phyloP scores from a whole-genome alignment of 2,113 vertebrate genomes.

The Fregetta grallaria region DNA sequence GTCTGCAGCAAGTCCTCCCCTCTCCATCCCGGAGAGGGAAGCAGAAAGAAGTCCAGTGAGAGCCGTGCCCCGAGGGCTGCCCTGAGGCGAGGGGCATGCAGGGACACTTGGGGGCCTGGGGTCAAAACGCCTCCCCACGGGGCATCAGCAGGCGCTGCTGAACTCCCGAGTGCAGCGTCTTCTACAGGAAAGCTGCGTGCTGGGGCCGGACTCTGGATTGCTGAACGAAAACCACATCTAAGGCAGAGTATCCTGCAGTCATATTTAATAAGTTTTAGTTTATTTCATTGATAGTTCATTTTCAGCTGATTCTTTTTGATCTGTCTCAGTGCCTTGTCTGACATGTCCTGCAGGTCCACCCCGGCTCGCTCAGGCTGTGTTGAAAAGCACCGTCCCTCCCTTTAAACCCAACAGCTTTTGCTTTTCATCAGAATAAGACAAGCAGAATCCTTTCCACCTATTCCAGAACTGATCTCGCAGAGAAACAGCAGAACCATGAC shows the following conservation, averaged over 20 bases:
- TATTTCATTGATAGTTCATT: neutral
- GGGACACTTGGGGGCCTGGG: too few relatives aligned
- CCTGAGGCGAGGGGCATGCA: accelerated
- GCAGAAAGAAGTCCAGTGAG: accelerated
- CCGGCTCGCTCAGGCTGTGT: accelerated
- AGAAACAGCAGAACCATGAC: neutral
- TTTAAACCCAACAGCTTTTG: neutral
- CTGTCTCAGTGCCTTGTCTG: neutral
- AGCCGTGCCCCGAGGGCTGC: accelerated
- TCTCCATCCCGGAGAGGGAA: neutral
- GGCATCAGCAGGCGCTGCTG: accelerated
- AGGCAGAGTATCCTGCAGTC: neutral
- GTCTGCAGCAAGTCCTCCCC: neutral
- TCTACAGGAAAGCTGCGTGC: accelerated
- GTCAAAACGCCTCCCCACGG: accelerated
- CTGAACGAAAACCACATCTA: neutral
- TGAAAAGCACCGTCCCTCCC: neutral
- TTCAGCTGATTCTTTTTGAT: neutral
- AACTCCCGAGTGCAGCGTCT: accelerated
- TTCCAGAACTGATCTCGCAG: neutral
- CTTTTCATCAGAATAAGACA: neutral
- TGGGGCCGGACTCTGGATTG: neutral
- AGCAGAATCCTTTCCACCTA: neutral
- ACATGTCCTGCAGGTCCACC: neutral
- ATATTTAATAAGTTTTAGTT: neutral